Percentiles rank a stretch among this genome's conserved stretches.
Evolutionary conservation across 2,797 vertebrate species (phyloP).

Genomic region (Parambassis ranga): DNA sequence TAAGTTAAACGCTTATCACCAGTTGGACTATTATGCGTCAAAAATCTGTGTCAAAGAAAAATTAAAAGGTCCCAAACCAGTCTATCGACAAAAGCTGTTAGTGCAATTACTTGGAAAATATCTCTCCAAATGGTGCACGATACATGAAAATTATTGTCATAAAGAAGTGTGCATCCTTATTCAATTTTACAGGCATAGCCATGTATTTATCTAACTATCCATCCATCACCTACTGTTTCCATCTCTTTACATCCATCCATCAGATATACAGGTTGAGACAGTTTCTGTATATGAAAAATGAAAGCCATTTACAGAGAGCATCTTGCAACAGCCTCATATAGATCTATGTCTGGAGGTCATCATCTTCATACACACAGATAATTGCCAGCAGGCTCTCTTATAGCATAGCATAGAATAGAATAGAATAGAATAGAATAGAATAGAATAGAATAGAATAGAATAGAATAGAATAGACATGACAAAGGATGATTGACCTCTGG

Average conservation of each 20-base stretch:
- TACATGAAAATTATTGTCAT: neutral
- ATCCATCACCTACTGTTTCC: too few relatives aligned
- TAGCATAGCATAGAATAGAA: neutral
- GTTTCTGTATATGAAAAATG: neutral
- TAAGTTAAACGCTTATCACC: conserved; percentile 44
- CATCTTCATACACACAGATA: neutral
- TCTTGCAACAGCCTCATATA: neutral
- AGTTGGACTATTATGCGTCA: conserved; percentile 57
- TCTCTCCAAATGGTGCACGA: neutral
- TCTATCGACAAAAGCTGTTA: conserved; percentile 6
- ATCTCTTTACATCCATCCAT: neutral
- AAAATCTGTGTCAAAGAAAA: conserved; percentile 42
- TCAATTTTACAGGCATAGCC: neutral
- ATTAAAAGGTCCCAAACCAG: conserved; percentile 42
- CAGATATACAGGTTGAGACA: neutral
- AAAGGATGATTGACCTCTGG: conserved; percentile 14
- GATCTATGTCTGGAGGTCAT: neutral
- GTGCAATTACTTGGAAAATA: neutral
- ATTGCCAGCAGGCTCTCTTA: neutral
- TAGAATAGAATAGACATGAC: too few relatives aligned
- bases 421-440: too few relatives aligned
- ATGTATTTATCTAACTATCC: too few relatives aligned
- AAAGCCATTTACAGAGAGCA: too few relatives aligned
- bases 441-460: too few relatives aligned
- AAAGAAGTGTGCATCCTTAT: neutral